Conservation (phyloP, 2,113 vertebrate genomes). For the Microcebus jonahi region DNA sequence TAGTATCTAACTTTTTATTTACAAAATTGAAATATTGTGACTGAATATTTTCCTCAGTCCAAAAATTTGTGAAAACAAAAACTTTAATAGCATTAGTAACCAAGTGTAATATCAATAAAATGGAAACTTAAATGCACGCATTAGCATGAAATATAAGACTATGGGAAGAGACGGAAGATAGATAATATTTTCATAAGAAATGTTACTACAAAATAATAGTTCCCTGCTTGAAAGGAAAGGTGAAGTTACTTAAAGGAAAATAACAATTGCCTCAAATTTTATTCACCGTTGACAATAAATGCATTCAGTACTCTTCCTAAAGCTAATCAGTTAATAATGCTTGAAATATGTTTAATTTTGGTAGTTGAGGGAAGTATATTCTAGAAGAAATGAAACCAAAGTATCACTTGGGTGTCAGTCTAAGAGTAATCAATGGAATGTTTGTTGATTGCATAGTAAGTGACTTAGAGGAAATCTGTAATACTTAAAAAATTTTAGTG, state of each 20-base stretch:
- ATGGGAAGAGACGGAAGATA: background rate
- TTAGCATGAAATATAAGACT: background rate
- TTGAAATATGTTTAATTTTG: constrained; percentile 3
- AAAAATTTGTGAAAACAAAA: background rate
- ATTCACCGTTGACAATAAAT: background rate
- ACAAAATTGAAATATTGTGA: background rate
- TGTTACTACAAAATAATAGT: background rate
- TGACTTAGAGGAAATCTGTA: background rate
- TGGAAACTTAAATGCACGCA: background rate
- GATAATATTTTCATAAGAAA: constrained; percentile 18
- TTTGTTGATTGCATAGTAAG: background rate
- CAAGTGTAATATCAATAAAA: background rate
- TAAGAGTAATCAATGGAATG: background rate
- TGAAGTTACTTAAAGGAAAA: background rate
- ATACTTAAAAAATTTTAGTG: background rate
- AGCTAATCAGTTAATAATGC: background rate
- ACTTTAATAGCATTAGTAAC: background rate
- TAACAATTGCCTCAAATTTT: constrained; percentile 20
- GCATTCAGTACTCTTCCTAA: constrained; percentile 14
- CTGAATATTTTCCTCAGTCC: background rate
- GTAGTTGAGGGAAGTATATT: background rate
- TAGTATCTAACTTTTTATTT: background rate
- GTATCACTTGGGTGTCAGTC: background rate
- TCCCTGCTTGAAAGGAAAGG: background rate
- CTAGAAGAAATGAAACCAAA: constrained; percentile 9